Evolutionary conservation across 2,797 vertebrate genomes (phyloP).

Genomic region (Lutjanus campechanus): DNA sequence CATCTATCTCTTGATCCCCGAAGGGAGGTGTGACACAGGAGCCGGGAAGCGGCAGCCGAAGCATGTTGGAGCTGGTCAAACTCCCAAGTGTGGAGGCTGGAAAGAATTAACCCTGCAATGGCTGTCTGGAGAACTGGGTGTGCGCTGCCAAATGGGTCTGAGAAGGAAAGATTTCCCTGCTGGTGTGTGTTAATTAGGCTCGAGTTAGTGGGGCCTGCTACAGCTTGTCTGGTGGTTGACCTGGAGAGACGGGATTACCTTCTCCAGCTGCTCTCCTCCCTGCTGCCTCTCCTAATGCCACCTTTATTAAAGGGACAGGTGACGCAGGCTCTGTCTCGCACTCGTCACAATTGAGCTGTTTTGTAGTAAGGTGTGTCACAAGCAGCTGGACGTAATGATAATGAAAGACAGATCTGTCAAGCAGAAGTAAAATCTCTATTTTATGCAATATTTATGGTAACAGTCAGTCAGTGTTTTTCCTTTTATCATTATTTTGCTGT

Average conservation of each 20-base stretch:
- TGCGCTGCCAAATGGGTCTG: conserved; percentile 33
- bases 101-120: conserved; percentile 78
- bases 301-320: conserved; percentile 74
- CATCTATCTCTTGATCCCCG: conserved; percentile 49
- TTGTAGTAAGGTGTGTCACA: conserved; percentile 34
- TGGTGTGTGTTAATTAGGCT: conserved; percentile 83
- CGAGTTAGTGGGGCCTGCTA: conserved; percentile 79
- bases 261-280: conserved; percentile 81
- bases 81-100: conserved; percentile 58
- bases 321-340: conserved; percentile 33
- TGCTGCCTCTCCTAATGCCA: conserved; percentile 61
- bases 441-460: neutral
- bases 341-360: conserved; percentile 33
- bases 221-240: conserved; percentile 83
- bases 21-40: conserved; percentile 51
- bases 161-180: conserved; percentile 74
- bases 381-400: conserved; percentile 13
- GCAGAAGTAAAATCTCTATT: neutral
- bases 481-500: no score
- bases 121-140: conserved; percentile 48
- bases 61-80: conserved; percentile 78
- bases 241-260: conserved; percentile 84
- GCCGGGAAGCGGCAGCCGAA: conserved; percentile 44
- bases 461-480: no score
- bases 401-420: neutral